A percentile compares a stretch with the other conserved stretches of the same genome.
Conservation (phyloP, 1,140 invertebrate species). For the Drosophila murphyi region DNA sequence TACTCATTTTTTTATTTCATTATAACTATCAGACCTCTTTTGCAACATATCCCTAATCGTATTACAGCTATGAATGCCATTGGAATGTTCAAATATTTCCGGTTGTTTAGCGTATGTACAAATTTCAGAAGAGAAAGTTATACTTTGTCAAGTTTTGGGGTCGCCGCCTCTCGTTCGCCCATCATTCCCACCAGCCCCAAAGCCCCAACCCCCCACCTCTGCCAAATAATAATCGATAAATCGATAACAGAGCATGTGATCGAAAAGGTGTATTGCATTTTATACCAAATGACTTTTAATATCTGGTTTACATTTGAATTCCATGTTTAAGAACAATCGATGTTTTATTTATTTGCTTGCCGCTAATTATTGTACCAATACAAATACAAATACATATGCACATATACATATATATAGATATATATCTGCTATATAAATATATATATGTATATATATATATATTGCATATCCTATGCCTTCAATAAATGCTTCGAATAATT, state of each 20-base stretch:
- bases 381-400: constrained; percentile 52
- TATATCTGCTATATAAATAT: constrained; percentile 3
- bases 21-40: no score
- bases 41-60: no score
- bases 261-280: constrained; percentile 60
- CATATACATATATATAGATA: constrained; percentile 9
- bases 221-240: constrained; percentile 15
- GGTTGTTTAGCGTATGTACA: no score
- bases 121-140: no score
- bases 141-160: no score
- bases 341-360: constrained; percentile 66
- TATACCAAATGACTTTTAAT: constrained; percentile 79
- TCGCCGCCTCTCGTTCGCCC: no score
- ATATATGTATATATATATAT: constrained; percentile 15
- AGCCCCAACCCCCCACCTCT: background rate
- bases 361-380: constrained; percentile 83
- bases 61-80: no score
- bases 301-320: constrained; percentile 80
- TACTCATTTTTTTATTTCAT: no score
- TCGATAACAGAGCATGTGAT: constrained; percentile 31
- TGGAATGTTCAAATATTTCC: no score
- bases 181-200: background rate
- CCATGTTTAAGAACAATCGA: constrained; percentile 84
- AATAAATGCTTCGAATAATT: constrained; percentile 82
- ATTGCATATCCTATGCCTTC: constrained; percentile 56